These are phyloP conservation scores for Cantharis flavilabris DNA, from an alignment of 2,888 invertebrate genomes.

Conservation along the genomic window DNA sequence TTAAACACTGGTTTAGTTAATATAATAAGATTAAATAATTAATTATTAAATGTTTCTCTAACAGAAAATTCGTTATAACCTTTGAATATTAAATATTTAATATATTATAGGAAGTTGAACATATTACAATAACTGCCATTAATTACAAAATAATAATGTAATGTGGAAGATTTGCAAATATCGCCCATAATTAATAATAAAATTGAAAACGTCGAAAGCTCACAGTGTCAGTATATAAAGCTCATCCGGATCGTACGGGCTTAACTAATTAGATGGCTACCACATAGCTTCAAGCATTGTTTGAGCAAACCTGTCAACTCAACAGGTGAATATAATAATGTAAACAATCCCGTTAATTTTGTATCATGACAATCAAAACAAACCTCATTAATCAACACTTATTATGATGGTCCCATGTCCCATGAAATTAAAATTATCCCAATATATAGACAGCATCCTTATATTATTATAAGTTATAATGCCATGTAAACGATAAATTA, in stretches of 20 bases:
- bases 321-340: conserved; percentile 37
- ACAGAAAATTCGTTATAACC: background rate
- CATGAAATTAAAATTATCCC: background rate
- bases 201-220: conserved; percentile 18
- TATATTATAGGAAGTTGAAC: background rate
- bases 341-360: conserved; percentile 26
- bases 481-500: too few species aligned
- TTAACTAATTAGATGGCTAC: conserved; percentile 36
- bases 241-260: conserved; percentile 34
- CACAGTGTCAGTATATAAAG: conserved; percentile 17
- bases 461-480: too few species aligned
- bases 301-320: conserved; percentile 32
- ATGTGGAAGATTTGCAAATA: conserved; percentile 1
- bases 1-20: background rate
- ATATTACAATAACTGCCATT: background rate
- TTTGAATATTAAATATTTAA: background rate
- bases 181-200: conserved; percentile 6
- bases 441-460: background rate
- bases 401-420: background rate
- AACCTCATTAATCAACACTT: conserved; percentile 13
- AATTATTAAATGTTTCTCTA: background rate
- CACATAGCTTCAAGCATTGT: conserved; percentile 26
- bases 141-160: conserved; percentile 5
- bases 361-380: conserved; percentile 9
- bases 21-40: background rate